Conservation (phyloP, 2,113 vertebrate genomes). For the Odocoileus hemionus region DNA sequence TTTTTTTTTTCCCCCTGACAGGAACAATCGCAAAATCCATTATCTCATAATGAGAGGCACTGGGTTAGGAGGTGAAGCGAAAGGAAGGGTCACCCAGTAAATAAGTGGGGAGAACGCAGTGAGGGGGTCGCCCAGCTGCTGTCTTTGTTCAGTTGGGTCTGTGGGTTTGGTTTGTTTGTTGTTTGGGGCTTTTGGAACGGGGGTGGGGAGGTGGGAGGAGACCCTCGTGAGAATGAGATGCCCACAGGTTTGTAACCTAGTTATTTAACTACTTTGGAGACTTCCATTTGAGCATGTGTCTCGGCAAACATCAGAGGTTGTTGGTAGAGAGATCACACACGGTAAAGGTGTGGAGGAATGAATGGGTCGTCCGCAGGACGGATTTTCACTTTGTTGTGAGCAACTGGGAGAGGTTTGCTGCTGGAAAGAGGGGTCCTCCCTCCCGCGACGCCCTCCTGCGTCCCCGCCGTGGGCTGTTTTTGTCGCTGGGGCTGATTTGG, state of each 20-base stretch:
- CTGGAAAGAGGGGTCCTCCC: not conserved
- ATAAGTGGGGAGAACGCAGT: not conserved
- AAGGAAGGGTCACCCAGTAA: conserved; percentile 25
- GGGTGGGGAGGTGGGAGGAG: not conserved
- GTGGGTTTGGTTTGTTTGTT: not conserved
- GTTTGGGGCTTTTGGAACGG: not conserved
- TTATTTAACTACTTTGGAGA: conserved; percentile 26
- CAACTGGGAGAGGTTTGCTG: not conserved
- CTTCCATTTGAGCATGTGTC: not conserved
- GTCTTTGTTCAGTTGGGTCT: conserved; percentile 56
- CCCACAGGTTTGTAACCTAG: conserved; percentile 11
- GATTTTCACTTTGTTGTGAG: conserved; percentile 48
- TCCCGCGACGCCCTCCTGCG: not conserved
- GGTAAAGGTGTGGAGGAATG: conserved; percentile 60
- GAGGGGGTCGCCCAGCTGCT: conserved; percentile 22
- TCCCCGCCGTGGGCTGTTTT: not conserved
- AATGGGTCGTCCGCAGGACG: conserved; percentile 20
- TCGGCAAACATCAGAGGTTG: not conserved
- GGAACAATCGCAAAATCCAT: conserved; percentile 53
- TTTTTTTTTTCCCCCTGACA: not conserved
- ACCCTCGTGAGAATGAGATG: conserved; percentile 10
- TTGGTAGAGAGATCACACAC: conserved; percentile 35
- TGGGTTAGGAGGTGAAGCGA: conserved; percentile 31
- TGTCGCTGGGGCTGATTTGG: conserved; percentile 2
- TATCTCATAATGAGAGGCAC: conserved; percentile 50